Base-by-base conservation (phyloP, 2,888 invertebrate genomes). In the Drosophila phalerata region DNA sequence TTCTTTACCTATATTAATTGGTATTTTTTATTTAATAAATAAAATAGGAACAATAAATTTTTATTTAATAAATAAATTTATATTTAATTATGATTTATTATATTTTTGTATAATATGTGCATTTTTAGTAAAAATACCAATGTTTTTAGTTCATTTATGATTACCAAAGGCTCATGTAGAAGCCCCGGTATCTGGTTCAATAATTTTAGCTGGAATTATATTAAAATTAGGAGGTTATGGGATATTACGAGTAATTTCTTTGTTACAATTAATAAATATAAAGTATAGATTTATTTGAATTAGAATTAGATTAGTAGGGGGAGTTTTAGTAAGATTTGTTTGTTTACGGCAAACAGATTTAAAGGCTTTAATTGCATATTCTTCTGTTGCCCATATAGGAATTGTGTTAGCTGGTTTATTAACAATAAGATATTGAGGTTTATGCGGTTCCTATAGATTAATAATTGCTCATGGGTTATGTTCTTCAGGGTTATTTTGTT, bases 131-230 rank as follows among this genome's bases (percentile, higher is more conserved):
- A 96, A 96, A 92, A 94, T 96, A 87, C 96, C 96, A 3, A 94
- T 96, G 90, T 96, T 94, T 94, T 93, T 94, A 90, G 91, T 94
- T 92, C 95, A 96, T 94, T 93, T 95, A 88, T 96, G 96, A 90
- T 91, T 96, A 30, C 96, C 96, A 69, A 95, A 95, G 58, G 96
- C 96, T 92, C 96, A 96, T 94, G 95, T 96, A 1, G 96, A 96
- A 77, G 96, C 96, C 61, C 95, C 96, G 5, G 93, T 96, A 75
- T 93, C 94, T 2, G 96, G 96, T 0, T 96, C 96, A 2, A 96
- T 96, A 93, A 94, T 96, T 94, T 94, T 96, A 92, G 96, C 96
- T 0, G 95, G 95, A 0, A 93, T 96, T 92, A 94, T 96, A 88
- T 93, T 96, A 92, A 96, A 96, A 90, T 93, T 96, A 93, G 96